Conservation (phyloP, 2,797 vertebrate genomes). For the Pantherophis vulpinus region DNA sequence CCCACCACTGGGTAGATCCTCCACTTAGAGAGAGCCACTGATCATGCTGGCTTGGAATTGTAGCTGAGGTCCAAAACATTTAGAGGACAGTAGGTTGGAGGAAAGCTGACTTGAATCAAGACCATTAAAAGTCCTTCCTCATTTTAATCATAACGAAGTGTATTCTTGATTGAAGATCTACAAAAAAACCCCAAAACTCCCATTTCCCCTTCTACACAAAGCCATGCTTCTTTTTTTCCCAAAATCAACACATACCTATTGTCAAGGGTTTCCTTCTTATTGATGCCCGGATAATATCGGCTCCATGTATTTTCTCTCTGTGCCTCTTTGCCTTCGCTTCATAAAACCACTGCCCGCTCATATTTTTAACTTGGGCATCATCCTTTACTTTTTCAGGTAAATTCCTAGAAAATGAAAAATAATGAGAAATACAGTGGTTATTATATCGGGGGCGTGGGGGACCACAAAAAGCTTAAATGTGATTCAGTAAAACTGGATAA, state of each 20-base stretch:
- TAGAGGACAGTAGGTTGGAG: background rate
- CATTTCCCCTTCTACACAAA: background rate
- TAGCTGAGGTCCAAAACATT: background rate
- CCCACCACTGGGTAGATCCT: background rate
- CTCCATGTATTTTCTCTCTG: constrained; percentile 84
- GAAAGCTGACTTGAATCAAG: background rate
- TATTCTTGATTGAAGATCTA: background rate
- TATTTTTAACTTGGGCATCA: constrained; percentile 79
- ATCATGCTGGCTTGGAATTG: background rate
- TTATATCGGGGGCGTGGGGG: background rate
- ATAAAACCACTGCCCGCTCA: constrained; percentile 98
- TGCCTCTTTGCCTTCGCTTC: constrained; percentile 89
- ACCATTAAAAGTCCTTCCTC: background rate
- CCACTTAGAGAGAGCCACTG: background rate
- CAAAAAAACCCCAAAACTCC: too few relatives aligned
- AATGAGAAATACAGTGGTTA: background rate
- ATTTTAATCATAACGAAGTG: background rate
- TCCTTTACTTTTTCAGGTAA: constrained; percentile 80
- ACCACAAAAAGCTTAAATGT: background rate
- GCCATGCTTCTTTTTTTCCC: background rate
- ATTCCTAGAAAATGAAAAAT: constrained; percentile 67
- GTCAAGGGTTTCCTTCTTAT: constrained; percentile 78
- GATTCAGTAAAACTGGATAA: background rate
- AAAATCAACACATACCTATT: constrained; percentile 70
- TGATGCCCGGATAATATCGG: constrained; percentile 88